Evolutionary conservation across 2,888 invertebrate species (phyloP).

Genomic region (Drosophila algonquin): DNA sequence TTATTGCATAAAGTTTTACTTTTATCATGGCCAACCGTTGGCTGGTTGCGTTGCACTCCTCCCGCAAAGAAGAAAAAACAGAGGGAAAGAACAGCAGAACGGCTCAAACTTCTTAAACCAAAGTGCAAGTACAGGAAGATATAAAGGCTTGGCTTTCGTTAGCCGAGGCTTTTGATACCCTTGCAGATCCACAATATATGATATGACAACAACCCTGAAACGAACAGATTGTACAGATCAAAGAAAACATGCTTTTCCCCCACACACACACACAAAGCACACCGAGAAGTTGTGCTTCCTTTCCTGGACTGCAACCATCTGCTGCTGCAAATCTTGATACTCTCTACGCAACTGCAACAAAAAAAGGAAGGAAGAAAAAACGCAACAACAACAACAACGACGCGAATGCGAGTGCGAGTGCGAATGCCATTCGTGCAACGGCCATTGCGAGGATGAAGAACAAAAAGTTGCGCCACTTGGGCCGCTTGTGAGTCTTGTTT

Average conservation of each 20-base stretch:
- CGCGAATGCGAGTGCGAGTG: constrained; percentile 4
- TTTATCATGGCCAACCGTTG: constrained; percentile 55
- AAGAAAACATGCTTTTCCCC: no score
- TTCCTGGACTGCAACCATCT: no score
- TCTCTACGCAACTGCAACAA: not conserved
- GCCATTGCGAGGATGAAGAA: not conserved
- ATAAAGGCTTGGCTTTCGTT: not conserved
- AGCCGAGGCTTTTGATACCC: constrained; percentile 4
- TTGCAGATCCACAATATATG: not conserved
- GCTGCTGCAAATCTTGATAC: no score
- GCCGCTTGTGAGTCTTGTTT: constrained; percentile 52
- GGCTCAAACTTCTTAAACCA: constrained; percentile 41
- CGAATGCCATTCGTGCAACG: not conserved
- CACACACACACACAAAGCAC: no score
- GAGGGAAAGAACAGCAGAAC: constrained; percentile 19
- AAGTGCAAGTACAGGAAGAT: constrained; percentile 17
- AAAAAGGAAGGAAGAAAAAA: no score
- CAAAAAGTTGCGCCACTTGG: constrained; percentile 59
- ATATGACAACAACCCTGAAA: no score
- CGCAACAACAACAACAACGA: not conserved
- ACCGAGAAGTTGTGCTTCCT: no score
- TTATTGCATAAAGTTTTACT: constrained; percentile 74
- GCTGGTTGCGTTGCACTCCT: constrained; percentile 8
- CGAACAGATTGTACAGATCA: no score
- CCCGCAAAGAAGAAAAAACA: not conserved